A percentile compares a stretch with the other conserved stretches of the same genome.
Evolutionary conservation across 1,140 invertebrate genomes (phyloP).

Genomic region (Ips nitidus): DNA sequence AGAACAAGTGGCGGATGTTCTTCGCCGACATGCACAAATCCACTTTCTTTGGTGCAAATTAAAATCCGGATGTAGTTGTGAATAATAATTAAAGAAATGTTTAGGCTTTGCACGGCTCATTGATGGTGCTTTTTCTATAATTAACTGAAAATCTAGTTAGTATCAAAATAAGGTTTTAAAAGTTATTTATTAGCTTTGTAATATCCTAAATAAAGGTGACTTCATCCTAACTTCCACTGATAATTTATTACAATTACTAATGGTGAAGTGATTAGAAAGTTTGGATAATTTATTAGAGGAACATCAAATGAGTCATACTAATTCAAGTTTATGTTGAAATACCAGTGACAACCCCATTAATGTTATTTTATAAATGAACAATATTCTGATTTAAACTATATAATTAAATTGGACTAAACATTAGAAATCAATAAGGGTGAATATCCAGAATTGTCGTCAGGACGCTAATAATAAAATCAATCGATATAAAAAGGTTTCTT

Average conservation of each 20-base stretch:
- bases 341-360: not conserved
- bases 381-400: no score
- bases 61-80: conserved; percentile 9
- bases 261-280: not conserved
- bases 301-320: not conserved
- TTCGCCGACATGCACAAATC: conserved; percentile 4
- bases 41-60: conserved; percentile 17
- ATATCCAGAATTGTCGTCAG: conserved; percentile 8
- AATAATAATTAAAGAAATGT: conserved; percentile 4
- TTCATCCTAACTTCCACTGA: not conserved
- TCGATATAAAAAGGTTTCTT: conserved; percentile 4
- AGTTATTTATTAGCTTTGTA: not conserved
- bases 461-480: conserved; percentile 16
- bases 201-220: not conserved
- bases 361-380: not conserved
- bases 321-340: not conserved
- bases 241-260: not conserved
- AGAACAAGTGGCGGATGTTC: conserved; percentile 4
- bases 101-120: not conserved
- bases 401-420: not conserved
- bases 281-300: no score
- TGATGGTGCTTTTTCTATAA: not conserved
- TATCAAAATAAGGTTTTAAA: not conserved
- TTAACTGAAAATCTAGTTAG: not conserved
- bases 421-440: conserved; percentile 16